Evolutionary conservation across 2,797 vertebrate genomes (phyloP), one percentile per base, ranked within the genome.

Genomic region (Poeciliopsis infans): DNA sequence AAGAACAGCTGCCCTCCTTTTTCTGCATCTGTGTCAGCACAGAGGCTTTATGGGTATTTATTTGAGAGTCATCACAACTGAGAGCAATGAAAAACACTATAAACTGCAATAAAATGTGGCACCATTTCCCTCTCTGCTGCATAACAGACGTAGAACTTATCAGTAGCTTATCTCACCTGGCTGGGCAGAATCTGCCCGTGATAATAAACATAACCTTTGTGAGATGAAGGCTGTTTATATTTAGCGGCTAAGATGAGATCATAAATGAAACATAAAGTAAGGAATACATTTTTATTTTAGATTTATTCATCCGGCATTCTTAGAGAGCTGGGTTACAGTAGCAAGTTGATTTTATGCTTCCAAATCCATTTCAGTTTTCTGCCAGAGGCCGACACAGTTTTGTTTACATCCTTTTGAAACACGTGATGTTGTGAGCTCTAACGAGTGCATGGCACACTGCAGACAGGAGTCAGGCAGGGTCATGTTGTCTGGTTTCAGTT

Each of bases 1-100:
- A 81, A 75, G 75, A 79, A 83, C 86, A 79, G 72, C 82, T 23
- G 3, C 53, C 59, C 53, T 81, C 59, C 82, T 89, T 81, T 86
- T 87, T 87, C 31, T 78, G 82, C 59, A 46, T 76, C 69, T 59
- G 61, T 79, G 81, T 78, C 74, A 76, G 81, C 72, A 79, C 77
- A 74, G 69, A 76, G 74, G 79, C 49, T 83, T 91, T 78, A 86
- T 81, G 76, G 39, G 72, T 76, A 72, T 82, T 57, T 75, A 55
- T 85, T 85, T 64, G 25, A 43, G 49, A 68, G 46, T 51, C 51
- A 78, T 73, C 4, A 20, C 80, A 49, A 36, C n/a, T 57, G 31
- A 75, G 47, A 78, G 82, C 76, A 81, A 43, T 72, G 80, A 28
- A 47, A 81, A 85, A 88, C 72, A 76, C 16, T 53, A 86, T 88